Evolutionary conservation across 92 coral and sea anemone species (phyloP).

Genomic region (Porites divaricata): DNA sequence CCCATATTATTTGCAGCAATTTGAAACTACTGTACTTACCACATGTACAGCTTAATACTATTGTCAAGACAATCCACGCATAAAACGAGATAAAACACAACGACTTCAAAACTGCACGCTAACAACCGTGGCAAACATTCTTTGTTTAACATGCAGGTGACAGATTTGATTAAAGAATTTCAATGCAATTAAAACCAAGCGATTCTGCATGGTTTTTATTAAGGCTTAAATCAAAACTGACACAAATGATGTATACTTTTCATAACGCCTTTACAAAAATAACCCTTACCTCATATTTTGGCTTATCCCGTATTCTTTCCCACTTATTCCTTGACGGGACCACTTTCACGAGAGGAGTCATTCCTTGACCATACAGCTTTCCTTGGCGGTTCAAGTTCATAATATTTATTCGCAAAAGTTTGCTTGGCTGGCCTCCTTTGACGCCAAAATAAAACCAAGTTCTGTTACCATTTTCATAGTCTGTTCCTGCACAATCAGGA

Average conservation of each 20-base stretch:
- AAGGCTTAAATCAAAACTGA: neutral
- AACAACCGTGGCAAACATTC: neutral
- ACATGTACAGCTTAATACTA: neutral
- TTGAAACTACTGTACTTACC: neutral
- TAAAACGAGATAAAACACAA: neutral
- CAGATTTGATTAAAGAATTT: neutral
- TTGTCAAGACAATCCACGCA: neutral
- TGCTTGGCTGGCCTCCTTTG: slow-evolving; percentile 87
- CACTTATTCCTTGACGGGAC: slow-evolving; percentile 86
- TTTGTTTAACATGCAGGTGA: neutral
- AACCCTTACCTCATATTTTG: slow-evolving; percentile 83
- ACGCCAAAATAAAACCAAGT: slow-evolving; percentile 99
- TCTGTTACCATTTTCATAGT: slow-evolving; percentile 85
- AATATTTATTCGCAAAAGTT: slow-evolving; percentile 79
- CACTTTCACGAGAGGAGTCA: slow-evolving; percentile 90
- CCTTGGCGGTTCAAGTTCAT: slow-evolving; percentile 98
- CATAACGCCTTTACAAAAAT: neutral
- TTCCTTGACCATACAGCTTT: slow-evolving; percentile 90
- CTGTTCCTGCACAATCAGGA: slow-evolving; percentile 95
- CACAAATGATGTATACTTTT: neutral
- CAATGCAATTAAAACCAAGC: neutral
- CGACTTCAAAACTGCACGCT: neutral
- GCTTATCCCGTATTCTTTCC: slow-evolving; percentile 96
- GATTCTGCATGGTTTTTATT: neutral
- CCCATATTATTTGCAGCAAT: too few relatives aligned